A percentile compares a stretch with the other conserved stretches of the same genome.
Conservation (phyloP, 30 jellyfish, hydroid and myxozoan species). For the Aurelia sp. region DNA sequence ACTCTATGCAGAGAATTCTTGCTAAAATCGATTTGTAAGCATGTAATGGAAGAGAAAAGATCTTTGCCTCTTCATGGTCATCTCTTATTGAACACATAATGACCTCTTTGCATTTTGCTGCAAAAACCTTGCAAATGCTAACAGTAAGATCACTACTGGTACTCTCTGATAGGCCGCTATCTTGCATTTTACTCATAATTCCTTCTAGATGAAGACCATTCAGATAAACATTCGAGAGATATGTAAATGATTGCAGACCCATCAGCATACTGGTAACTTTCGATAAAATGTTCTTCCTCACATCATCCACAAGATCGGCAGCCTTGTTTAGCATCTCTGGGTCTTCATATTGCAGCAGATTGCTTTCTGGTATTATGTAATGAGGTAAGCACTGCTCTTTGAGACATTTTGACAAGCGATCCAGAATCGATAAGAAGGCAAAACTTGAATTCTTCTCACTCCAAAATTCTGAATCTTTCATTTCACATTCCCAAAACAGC, state of each 20-base stretch:
- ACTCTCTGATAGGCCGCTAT: neutral
- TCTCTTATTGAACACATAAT: neutral
- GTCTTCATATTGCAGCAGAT: conserved; percentile 2
- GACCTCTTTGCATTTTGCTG: conserved; percentile 4
- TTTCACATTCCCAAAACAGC: conserved; percentile 42
- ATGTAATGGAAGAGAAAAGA: neutral
- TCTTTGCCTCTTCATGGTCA: neutral
- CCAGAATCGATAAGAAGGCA: conserved; percentile 20
- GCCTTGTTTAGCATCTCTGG: conserved; percentile 6
- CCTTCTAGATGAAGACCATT: neutral
- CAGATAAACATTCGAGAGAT: neutral
- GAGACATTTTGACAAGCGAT: neutral
- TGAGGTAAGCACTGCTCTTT: conserved; percentile 32
- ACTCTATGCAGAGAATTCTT: neutral
- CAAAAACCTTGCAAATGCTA: conserved; percentile 1
- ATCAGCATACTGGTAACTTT: neutral
- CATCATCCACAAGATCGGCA: conserved; percentile 10
- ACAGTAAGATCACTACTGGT: neutral
- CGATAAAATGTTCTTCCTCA: conserved; percentile 1
- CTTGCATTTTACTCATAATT: neutral
- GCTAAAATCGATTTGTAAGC: conserved; percentile 16
- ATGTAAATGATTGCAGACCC: conserved; percentile 22
- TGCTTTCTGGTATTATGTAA: conserved; percentile 47
- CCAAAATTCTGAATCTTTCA: conserved; percentile 8
- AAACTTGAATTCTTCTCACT: conserved; percentile 6